A percentile compares a stretch with the other conserved stretches of the same genome.
These are phyloP conservation scores for Parnassius glacialis DNA, from an alignment of 2,888 invertebrate genomes.

Conservation along the genomic window DNA sequence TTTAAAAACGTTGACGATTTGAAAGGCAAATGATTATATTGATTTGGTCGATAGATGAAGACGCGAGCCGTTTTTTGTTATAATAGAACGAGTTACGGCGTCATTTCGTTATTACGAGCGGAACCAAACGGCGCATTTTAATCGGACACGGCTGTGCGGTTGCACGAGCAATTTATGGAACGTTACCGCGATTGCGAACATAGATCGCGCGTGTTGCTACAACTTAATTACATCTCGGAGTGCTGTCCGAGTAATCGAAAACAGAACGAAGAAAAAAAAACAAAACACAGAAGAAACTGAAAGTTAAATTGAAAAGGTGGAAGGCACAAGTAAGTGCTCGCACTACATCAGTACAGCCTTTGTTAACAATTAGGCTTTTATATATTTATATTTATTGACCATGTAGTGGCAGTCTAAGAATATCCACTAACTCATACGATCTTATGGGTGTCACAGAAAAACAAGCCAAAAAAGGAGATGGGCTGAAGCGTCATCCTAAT, in stretches of 20 bases:
- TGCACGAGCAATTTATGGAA: not conserved
- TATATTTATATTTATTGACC: no score
- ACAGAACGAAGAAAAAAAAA: conserved; percentile 11
- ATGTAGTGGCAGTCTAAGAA: no score
- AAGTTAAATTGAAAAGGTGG: conserved; percentile 14
- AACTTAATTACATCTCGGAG: conserved; percentile 15
- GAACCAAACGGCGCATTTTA: conserved; percentile 6
- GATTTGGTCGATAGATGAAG: not conserved
- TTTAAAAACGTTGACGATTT: no score
- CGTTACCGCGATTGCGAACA: not conserved
- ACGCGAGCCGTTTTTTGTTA: not conserved
- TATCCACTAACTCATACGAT: no score
- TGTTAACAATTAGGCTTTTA: no score
- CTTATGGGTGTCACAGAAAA: no score
- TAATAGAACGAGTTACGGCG: conserved; percentile 8
- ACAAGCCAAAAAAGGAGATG: no score
- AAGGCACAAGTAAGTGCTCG: conserved; percentile 12
- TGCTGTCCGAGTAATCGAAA: conserved; percentile 14
- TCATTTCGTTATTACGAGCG: conserved; percentile 15
- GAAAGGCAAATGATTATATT: no score
- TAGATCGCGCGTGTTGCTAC: conserved; percentile 2
- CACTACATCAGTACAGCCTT: not conserved
- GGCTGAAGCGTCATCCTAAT: no score
- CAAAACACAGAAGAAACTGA: conserved; percentile 21
- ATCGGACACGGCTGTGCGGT: conserved; percentile 4